Conservation (phyloP, 2,888 invertebrate genomes). For the Ophion costatus region DNA sequence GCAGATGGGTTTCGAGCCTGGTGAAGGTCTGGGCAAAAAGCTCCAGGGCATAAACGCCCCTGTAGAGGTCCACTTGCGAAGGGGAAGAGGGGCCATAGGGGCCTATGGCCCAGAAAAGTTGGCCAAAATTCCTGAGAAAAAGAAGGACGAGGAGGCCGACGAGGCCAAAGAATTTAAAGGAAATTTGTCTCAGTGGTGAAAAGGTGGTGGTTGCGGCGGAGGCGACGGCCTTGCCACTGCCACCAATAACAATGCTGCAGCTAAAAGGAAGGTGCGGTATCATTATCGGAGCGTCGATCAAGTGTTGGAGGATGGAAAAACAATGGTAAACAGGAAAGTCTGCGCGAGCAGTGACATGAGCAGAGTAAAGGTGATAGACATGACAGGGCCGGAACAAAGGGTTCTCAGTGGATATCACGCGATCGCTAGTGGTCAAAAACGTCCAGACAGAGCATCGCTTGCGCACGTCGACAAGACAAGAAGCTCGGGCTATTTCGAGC, state of each 20-base stretch:
- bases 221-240: conserved; percentile 71
- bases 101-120: conserved; percentile 94
- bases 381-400: conserved; percentile 98
- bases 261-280: conserved; percentile 89
- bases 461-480: conserved; percentile 84
- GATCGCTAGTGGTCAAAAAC: conserved; percentile 88
- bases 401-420: conserved; percentile 97
- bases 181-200: conserved; percentile 90
- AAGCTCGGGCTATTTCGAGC: conserved; percentile 88
- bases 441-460: conserved; percentile 84
- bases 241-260: conserved; percentile 30
- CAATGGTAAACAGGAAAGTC: conserved; percentile 81
- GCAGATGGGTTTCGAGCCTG: conserved; percentile 98
- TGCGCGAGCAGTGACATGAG: conserved; percentile 86
- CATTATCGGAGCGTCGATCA: conserved; percentile 94
- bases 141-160: conserved; percentile 80
- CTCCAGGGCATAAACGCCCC: conserved; percentile 98
- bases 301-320: conserved; percentile 94
- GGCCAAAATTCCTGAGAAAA: conserved; percentile 86
- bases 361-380: conserved; percentile 98
- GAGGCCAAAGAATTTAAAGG: conserved; percentile 86
- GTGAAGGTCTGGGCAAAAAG: conserved; percentile 97
- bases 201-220: conserved; percentile 84
- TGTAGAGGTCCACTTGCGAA: conserved; percentile 95
- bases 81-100: conserved; percentile 97